phyloP scores from a whole-genome alignment of 2,113 vertebrate genomes.

The Paratilapia polleni region DNA sequence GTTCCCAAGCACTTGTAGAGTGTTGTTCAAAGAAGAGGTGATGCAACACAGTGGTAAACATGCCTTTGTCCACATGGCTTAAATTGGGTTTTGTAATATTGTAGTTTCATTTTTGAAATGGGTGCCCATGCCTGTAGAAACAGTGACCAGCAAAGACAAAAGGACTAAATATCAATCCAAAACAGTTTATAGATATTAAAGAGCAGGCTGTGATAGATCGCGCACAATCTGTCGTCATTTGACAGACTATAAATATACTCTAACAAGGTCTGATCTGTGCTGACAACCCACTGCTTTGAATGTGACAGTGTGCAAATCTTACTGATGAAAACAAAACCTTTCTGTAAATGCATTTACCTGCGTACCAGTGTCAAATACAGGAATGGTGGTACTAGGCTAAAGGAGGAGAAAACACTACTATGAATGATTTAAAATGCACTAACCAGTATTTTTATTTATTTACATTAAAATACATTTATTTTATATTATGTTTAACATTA shows the following conservation, averaged over 20 bases:
- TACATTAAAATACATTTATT: background rate
- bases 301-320: background rate
- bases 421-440: background rate
- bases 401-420: background rate
- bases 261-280: background rate
- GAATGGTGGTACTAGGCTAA: background rate
- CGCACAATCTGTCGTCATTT: background rate
- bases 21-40: background rate
- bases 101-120: background rate
- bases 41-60: background rate
- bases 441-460: background rate
- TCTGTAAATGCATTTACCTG: background rate
- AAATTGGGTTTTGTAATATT: background rate
- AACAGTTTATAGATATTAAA: background rate
- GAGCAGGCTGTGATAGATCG: background rate
- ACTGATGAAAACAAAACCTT: background rate
- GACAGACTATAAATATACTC: background rate
- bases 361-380: background rate
- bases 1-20: background rate
- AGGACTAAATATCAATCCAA: background rate
- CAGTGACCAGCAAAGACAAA: background rate
- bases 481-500: background rate
- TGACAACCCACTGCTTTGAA: background rate
- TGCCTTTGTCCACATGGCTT: background rate
- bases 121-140: too few species aligned